These are phyloP conservation scores for Drosophila sordidula DNA, from an alignment of 2,888 invertebrate genomes.

Conservation along the genomic window DNA sequence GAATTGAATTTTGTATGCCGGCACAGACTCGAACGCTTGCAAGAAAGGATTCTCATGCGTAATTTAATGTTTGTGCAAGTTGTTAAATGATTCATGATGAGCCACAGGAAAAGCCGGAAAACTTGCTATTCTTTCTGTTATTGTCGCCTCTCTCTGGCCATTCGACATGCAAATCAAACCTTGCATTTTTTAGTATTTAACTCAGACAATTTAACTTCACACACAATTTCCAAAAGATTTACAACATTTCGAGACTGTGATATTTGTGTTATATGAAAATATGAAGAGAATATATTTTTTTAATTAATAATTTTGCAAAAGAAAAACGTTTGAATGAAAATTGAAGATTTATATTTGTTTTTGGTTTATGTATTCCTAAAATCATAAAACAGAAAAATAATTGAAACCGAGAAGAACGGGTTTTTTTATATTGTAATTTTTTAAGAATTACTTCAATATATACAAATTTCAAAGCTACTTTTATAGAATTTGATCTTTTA, in stretches of 20 bases:
- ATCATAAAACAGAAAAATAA: too few relatives aligned
- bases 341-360: too few relatives aligned
- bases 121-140: not conserved
- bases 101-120: constrained; percentile 6
- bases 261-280: too few relatives aligned
- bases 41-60: constrained; percentile 61
- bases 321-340: too few relatives aligned
- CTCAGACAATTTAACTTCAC: not conserved
- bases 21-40: constrained; percentile 14
- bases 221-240: not conserved
- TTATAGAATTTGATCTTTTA: too few relatives aligned
- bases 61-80: constrained; percentile 69
- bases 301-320: too few relatives aligned
- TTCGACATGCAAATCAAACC: constrained; percentile 22
- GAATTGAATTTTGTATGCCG: constrained; percentile 57
- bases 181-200: constrained; percentile 5
- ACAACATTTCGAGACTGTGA: not conserved
- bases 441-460: too few relatives aligned
- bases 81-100: constrained; percentile 69
- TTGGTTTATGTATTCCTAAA: too few relatives aligned
- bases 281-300: too few relatives aligned
- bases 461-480: too few relatives aligned
- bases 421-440: too few relatives aligned
- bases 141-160: not conserved
- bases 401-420: too few relatives aligned